Percentiles rank a stretch among this genome's conserved stretches.
Conservation (phyloP, 2,113 vertebrate genomes). For the Spermophilus dauricus region DNA sequence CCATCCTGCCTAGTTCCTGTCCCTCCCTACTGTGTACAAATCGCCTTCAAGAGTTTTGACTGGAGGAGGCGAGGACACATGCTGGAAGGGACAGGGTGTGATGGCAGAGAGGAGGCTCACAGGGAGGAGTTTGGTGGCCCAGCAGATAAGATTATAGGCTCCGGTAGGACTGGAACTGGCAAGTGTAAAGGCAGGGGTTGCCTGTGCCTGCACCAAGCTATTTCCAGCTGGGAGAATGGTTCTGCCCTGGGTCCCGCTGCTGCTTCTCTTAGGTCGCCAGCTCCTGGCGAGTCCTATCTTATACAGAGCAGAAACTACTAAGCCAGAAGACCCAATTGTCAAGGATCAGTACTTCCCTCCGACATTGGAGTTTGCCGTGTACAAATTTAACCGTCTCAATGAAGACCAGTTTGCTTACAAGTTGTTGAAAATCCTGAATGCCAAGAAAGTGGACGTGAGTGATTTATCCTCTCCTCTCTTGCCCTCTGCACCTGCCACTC, state of each 20-base stretch:
- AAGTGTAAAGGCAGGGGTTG: background rate
- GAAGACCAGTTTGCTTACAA: background rate
- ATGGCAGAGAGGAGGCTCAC: background rate
- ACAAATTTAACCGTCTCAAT: slow-evolving; percentile 16
- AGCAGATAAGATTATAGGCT: background rate
- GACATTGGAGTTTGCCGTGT: slow-evolving; percentile 16
- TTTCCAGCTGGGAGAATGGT: rapidly evolving
- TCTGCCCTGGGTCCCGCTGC: background rate
- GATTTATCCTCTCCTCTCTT: background rate
- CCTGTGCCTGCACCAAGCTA: background rate
- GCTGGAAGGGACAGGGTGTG: background rate
- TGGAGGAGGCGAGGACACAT: background rate
- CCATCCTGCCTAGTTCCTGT: rapidly evolving
- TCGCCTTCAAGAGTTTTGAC: background rate
- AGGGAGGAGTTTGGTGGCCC: background rate
- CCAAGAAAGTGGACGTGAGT: slow-evolving; percentile 8
- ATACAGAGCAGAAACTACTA: too few species aligned
- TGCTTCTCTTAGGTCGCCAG: background rate
- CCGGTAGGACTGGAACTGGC: rapidly evolving
- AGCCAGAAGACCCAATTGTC: rapidly evolving
- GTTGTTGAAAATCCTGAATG: background rate
- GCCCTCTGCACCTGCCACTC: background rate
- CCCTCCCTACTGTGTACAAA: background rate
- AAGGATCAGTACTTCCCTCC: background rate
- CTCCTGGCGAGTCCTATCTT: background rate